Percentiles rank a stretch among this genome's conserved stretches.
Evolutionary conservation across 2,888 invertebrate species (phyloP).

Genomic region (Ophion ventricosus): DNA sequence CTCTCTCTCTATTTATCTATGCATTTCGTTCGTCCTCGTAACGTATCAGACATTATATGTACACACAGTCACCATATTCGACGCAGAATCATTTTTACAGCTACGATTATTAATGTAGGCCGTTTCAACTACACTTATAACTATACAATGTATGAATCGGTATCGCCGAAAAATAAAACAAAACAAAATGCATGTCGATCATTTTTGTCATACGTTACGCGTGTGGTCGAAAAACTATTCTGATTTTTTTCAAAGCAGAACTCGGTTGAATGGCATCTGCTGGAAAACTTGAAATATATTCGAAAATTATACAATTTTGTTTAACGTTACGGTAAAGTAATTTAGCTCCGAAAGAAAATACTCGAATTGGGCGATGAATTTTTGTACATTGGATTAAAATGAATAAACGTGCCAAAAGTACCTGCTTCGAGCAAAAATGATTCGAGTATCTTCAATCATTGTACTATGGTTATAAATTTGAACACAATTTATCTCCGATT

Average conservation of each 20-base stretch:
- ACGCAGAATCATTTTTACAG: conserved; percentile 44
- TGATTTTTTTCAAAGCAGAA: background rate
- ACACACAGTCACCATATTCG: conserved; percentile 45
- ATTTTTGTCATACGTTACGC: conserved; percentile 18
- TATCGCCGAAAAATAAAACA: conserved; percentile 31
- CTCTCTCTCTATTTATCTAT: background rate
- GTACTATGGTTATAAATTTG: too few species aligned
- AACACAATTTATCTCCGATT: too few species aligned
- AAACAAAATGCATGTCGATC: conserved; percentile 8
- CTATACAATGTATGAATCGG: conserved; percentile 27
- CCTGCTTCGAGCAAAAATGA: conserved; percentile 1
- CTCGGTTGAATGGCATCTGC: conserved; percentile 6
- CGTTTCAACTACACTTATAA: conserved; percentile 72
- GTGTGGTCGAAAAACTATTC: conserved; percentile 1
- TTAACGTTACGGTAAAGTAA: background rate
- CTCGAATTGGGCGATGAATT: background rate
- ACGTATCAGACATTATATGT: conserved; percentile 6
- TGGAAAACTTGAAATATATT: conserved; percentile 3
- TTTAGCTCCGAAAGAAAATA: background rate
- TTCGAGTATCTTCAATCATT: too few species aligned
- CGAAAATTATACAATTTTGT: background rate
- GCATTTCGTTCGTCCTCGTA: conserved; percentile 7
- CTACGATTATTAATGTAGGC: conserved; percentile 72
- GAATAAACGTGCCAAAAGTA: background rate
- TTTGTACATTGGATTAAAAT: conserved; percentile 5